A percentile compares a stretch with the other conserved stretches of the same genome.
Conservation (phyloP, 2,797 vertebrate genomes). For the Podarcis siculus region DNA sequence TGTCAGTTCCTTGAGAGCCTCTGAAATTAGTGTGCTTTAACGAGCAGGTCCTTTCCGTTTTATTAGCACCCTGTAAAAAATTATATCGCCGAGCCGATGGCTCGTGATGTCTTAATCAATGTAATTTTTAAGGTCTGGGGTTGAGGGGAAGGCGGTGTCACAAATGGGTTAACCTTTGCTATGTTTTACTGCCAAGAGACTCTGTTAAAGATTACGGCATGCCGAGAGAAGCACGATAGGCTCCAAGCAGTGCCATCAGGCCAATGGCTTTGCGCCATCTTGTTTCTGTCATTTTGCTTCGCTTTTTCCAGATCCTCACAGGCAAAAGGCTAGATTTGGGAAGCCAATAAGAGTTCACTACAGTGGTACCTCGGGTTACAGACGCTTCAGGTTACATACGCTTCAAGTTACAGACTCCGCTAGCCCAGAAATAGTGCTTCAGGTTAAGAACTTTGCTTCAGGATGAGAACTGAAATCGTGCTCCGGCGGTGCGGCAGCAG, state of each 20-base stretch:
- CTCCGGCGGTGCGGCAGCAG: too few species aligned
- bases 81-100: conserved; percentile 26
- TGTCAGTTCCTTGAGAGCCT: conserved; percentile 65
- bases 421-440: too few species aligned
- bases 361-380: too few species aligned
- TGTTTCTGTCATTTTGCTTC: background rate
- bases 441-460: too few species aligned
- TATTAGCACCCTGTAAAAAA: conserved; percentile 51
- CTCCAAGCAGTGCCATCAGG: conserved; percentile 23
- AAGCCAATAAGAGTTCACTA: background rate
- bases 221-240: conserved; percentile 48
- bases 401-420: too few species aligned
- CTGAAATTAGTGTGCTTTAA: conserved; percentile 64
- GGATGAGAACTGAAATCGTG: too few species aligned
- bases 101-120: conserved; percentile 25
- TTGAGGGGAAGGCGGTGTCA: conserved; percentile 41
- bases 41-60: conserved; percentile 55
- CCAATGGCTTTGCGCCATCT: conserved; percentile 31
- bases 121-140: conserved; percentile 44
- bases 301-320: background rate
- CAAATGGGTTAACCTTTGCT: conserved; percentile 46
- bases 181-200: conserved; percentile 42
- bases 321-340: rapidly evolving
- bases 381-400: too few species aligned
- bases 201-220: conserved; percentile 15